Evolutionary conservation across 2,797 vertebrate species (phyloP), one percentile per base, ranked within the genome.

Genomic region (Xenopus petersii): DNA sequence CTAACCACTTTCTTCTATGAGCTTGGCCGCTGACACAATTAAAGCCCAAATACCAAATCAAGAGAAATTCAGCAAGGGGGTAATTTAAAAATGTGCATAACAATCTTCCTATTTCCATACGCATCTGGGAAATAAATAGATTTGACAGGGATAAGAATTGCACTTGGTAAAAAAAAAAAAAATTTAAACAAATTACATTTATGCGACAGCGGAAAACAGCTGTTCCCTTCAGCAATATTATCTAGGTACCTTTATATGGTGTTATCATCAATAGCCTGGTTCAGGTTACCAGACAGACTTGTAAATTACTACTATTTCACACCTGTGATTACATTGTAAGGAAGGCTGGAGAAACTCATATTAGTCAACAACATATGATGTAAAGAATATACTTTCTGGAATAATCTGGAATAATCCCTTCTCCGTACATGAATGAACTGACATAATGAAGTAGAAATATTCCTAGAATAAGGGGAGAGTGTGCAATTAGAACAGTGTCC

Each of bases 91-190:
- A 78, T 73, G 75, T 78, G 71, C 75, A 78, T 73, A 73, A 78
- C 75, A 78, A 73, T 78, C 76, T 73, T 78, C 66, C 42, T 69
- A 78, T 78, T 78, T 78, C 76, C 71, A 78, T 78, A 73, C 54
- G 60, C 65, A 73, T 73, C 65, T 48, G 68, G 58, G 65, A 73
- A 78, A 78, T 73, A 78, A 78, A 78, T 78, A 78, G 70, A 73
- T 78, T 73, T 78, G 51, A 64, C 71, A 73, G 60, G 60, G 54
- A 69, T 69, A 60, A 73, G 71, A 67, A 73, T 68, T 73, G 54
- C 73, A 64, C 65, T 78, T 70, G 65, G 70, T 64, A 73, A 42
- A 42, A 30, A 30, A 30, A 30, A 30, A 30, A 30, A 4, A 30
- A 73, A 78, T 73, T 51, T 78, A 26, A 49, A 70, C 70, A 70